Evolutionary conservation across 2,113 vertebrate genomes (phyloP).

Genomic region (Myanophis thanlyinensis): DNA sequence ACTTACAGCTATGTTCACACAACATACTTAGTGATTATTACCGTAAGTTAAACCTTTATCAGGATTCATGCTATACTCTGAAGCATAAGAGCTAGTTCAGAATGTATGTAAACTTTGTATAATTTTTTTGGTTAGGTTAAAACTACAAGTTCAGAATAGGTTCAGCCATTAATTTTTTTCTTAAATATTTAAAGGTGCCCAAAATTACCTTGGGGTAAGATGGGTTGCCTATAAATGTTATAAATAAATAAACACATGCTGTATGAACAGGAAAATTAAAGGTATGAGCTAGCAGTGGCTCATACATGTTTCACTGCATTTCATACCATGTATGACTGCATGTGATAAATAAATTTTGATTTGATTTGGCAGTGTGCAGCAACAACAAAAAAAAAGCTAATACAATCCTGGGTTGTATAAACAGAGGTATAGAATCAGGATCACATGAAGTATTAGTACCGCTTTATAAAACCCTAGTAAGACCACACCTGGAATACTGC

Average conservation of each 20-base stretch:
- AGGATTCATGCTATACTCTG: background rate
- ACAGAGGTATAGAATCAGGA: too few species aligned
- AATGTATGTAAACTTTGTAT: background rate
- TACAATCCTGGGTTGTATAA: too few species aligned
- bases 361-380: too few species aligned
- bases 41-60: background rate
- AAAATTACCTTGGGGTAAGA: background rate
- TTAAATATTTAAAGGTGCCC: background rate
- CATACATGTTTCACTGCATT: too few species aligned
- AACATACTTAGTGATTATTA: background rate
- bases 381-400: too few species aligned
- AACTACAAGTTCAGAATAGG: background rate
- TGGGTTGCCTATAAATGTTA: too few species aligned
- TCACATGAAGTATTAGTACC: too few species aligned
- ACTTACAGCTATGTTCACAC: background rate
- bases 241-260: background rate
- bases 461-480: too few species aligned
- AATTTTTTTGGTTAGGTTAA: background rate
- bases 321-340: too few species aligned
- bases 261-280: background rate
- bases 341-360: too few species aligned
- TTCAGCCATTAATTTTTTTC: background rate
- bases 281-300: too few species aligned
- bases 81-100: background rate
- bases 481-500: too few species aligned